phyloP scores from a whole-genome alignment of 2,888 invertebrate genomes.

The Anoncus sp. region DNA sequence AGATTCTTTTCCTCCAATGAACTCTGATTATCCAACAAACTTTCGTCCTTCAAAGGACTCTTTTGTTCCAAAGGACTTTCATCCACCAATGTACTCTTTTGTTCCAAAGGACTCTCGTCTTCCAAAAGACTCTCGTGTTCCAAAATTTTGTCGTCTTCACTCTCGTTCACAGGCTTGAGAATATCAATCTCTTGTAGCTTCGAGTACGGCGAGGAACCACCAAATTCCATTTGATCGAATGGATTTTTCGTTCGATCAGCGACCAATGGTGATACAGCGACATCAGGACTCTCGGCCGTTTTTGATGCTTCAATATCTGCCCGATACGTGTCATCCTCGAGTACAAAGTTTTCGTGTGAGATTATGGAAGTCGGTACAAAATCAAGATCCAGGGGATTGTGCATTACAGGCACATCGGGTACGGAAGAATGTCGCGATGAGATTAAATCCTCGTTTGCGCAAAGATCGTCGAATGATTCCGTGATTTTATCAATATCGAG shows the following conservation, averaged over 20 bases:
- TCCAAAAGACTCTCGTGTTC: slow-evolving; percentile 51
- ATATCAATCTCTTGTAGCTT: slow-evolving; percentile 26
- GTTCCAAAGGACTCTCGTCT: slow-evolving; percentile 15
- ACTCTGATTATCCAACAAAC: neutral
- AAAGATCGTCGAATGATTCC: slow-evolving; percentile 30
- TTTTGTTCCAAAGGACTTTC: neutral
- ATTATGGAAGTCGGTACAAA: neutral
- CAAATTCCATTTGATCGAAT: slow-evolving; percentile 36
- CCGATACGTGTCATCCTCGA: slow-evolving; percentile 26
- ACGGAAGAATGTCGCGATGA: slow-evolving; percentile 2
- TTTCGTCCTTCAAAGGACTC: slow-evolving; percentile 3
- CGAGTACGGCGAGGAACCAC: neutral
- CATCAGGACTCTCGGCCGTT: slow-evolving; percentile 39
- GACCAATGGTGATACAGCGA: slow-evolving; percentile 41
- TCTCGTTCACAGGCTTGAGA: slow-evolving; percentile 6
- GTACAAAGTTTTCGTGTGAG: slow-evolving; percentile 17
- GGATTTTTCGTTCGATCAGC: slow-evolving; percentile 24
- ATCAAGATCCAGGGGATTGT: slow-evolving; percentile 57
- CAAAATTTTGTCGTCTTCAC: slow-evolving; percentile 1
- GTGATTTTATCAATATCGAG: neutral
- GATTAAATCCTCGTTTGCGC: neutral
- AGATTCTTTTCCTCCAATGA: neutral
- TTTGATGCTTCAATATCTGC: neutral
- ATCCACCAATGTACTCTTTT: neutral
- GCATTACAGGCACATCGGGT: slow-evolving; percentile 45